A percentile compares a stretch with the other conserved stretches of the same genome.
These are phyloP conservation scores for Phoebastria nigripes DNA, from an alignment of 2,797 vertebrate species.

Conservation along the genomic window DNA sequence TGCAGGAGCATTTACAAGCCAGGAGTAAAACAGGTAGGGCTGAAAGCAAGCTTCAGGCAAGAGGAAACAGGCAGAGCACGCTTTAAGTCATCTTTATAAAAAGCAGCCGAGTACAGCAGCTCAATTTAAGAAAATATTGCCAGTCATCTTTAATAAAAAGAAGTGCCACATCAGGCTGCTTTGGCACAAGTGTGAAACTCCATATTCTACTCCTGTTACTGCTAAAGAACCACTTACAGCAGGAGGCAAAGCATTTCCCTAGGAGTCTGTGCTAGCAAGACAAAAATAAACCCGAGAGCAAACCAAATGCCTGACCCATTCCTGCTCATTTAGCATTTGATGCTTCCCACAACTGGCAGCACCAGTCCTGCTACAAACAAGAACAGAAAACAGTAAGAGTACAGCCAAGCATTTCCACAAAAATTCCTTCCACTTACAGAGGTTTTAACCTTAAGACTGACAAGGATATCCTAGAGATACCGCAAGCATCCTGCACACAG, in stretches of 20 bases:
- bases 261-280: not conserved
- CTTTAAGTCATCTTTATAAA: not conserved
- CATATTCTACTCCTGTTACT: not conserved
- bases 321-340: not conserved
- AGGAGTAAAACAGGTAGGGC: not conserved
- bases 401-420: not conserved
- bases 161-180: not conserved
- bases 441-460: not conserved
- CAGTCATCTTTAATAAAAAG: slow-evolving; percentile 9
- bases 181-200: not conserved
- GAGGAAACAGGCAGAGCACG: not conserved
- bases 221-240: not conserved
- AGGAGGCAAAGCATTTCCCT: not conserved
- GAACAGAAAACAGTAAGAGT: not conserved
- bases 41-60: not conserved
- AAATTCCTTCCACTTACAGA: not conserved
- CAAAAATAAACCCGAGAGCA: not conserved
- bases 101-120: not conserved
- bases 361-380: not conserved
- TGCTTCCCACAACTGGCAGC: not conserved
- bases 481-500: not conserved
- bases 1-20: not conserved
- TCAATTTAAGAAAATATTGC: not conserved
- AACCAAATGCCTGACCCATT: not conserved
- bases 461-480: not conserved